Evolutionary conservation across 2,888 invertebrate genomes (phyloP).

Genomic region (Pachymerium ferrugineum): DNA sequence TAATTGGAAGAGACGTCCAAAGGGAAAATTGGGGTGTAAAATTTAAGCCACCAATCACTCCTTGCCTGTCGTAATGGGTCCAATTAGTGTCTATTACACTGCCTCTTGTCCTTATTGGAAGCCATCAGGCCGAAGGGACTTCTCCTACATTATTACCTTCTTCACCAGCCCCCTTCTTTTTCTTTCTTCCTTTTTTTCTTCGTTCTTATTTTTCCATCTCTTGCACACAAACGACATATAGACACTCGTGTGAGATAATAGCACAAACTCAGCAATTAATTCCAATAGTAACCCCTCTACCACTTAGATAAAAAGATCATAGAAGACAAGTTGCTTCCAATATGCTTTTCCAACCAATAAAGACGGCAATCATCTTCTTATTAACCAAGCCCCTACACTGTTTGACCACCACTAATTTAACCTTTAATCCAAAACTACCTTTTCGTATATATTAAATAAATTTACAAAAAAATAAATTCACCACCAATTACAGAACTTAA

Average conservation of each 20-base stretch:
- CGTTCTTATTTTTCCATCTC: constrained; percentile 1
- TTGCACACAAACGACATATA: constrained; percentile 21
- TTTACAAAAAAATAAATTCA: not conserved
- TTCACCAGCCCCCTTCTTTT: not conserved
- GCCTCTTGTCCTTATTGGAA: constrained; percentile 21
- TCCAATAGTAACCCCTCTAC: not conserved
- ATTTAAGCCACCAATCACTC: constrained; percentile 21
- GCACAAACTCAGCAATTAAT: constrained; percentile 11
- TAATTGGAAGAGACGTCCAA: constrained; percentile 18
- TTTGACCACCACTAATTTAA: not conserved
- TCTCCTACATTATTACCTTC: constrained; percentile 18
- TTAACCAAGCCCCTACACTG: not conserved
- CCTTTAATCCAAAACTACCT: no score
- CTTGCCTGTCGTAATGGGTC: constrained; percentile 21
- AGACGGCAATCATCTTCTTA: not conserved
- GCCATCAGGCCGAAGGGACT: constrained; percentile 21
- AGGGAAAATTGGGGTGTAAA: constrained; percentile 21
- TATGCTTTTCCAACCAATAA: not conserved
- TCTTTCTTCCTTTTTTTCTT: not conserved
- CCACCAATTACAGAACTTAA: constrained; percentile 3
- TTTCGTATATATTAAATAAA: no score
- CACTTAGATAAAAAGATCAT: not conserved
- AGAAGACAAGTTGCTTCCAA: not conserved
- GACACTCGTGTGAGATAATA: constrained; percentile 15
- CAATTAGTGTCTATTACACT: constrained; percentile 21